Conservation (phyloP, 2,888 invertebrate species). For the Hypselothyrea guttata region DNA sequence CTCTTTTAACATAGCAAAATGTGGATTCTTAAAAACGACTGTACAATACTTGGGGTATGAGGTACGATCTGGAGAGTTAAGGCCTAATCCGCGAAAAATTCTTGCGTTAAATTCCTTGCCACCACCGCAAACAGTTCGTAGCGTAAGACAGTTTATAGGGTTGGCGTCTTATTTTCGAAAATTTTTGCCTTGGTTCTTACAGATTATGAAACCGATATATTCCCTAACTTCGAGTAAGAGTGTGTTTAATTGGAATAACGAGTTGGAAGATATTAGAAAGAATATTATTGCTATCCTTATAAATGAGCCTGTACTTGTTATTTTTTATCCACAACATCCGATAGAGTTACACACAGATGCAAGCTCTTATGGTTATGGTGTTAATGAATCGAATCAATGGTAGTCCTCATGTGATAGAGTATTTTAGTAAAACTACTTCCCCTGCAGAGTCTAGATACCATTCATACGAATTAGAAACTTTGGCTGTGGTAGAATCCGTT, state of each 20-base stretch:
- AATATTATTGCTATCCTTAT: constrained; percentile 6
- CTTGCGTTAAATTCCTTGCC: constrained; percentile 15
- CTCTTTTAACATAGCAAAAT: constrained; percentile 15
- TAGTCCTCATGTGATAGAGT: constrained; percentile 13
- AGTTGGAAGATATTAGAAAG: too few species aligned
- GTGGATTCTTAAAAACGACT: constrained; percentile 12
- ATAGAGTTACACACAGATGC: too few species aligned
- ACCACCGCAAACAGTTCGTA: constrained; percentile 14
- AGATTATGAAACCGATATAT: constrained; percentile 24
- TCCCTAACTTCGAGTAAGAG: constrained; percentile 6
- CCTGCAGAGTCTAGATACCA: too few species aligned
- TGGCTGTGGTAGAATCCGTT: constrained; percentile 38
- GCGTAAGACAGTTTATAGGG: constrained; percentile 20
- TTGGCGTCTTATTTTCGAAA: constrained; percentile 26
- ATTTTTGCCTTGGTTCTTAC: too few species aligned
- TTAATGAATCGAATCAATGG: constrained; percentile 11
- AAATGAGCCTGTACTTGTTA: constrained; percentile 33
- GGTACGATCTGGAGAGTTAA: constrained; percentile 13
- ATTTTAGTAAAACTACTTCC: constrained; percentile 31
- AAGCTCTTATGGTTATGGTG: constrained; percentile 24
- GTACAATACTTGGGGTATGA: constrained; percentile 6
- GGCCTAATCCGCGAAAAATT: constrained; percentile 15
- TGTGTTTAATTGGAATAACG: constrained; percentile 9
- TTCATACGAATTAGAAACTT: constrained; percentile 29
- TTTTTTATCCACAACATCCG: constrained; percentile 34